Percentiles rank a stretch among this genome's conserved stretches.
Conservation (phyloP, 2,113 vertebrate species). For the Chloropsis hardwickii region DNA sequence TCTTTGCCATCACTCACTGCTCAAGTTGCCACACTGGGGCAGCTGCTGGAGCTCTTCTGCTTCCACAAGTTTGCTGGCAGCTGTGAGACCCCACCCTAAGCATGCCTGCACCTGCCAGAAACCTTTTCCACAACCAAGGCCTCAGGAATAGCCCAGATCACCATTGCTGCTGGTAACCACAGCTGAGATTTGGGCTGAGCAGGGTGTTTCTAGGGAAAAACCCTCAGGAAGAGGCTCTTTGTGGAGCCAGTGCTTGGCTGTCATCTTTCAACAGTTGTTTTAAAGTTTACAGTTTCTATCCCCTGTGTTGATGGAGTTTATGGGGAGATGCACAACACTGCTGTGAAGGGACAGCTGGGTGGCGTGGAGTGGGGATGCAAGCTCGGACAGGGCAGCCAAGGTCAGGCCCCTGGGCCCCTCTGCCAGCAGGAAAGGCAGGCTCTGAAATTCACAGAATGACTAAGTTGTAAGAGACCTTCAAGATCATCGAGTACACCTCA, state of each 20-base stretch:
- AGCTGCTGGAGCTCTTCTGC: neutral
- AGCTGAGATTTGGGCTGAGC: neutral
- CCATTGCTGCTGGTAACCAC: neutral
- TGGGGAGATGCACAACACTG: rapidly evolving
- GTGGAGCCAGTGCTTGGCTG: neutral
- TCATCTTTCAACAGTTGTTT: neutral
- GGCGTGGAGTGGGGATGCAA: rapidly evolving
- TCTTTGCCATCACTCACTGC: neutral
- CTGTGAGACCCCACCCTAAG: neutral
- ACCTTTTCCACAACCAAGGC: neutral
- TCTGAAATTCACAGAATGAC: neutral
- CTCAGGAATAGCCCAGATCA: neutral
- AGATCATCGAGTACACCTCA: too few species aligned
- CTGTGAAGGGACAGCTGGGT: rapidly evolving
- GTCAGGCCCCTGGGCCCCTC: neutral
- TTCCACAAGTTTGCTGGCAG: neutral
- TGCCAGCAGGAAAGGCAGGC: neutral
- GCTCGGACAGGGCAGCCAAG: neutral
- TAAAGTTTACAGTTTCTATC: neutral
- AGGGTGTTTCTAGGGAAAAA: neutral
- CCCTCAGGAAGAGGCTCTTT: neutral
- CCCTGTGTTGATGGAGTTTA: neutral
- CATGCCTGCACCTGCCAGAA: neutral
- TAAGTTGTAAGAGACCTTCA: too few species aligned
- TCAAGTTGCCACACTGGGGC: rapidly evolving